Evolutionary conservation across 1,140 invertebrate genomes (phyloP).

Genomic region (Drosophila nikananu): DNA sequence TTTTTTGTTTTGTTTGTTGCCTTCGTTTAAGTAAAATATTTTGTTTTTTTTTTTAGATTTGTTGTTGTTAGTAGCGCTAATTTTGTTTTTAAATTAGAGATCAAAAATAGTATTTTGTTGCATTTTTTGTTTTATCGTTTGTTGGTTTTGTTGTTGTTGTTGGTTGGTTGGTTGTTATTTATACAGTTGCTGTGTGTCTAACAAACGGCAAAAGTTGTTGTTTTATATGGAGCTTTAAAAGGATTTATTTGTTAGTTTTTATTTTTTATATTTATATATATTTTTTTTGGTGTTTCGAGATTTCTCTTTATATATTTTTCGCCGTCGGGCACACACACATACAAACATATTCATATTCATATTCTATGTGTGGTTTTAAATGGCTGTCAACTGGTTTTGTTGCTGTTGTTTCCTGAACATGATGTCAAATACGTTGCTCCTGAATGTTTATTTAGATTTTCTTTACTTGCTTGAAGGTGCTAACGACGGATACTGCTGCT

Average conservation of each 20-base stretch:
- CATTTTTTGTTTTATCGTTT: constrained; percentile 52
- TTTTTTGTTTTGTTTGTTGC: constrained; percentile 13
- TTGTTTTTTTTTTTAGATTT: constrained; percentile 49
- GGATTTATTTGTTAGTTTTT: constrained; percentile 23
- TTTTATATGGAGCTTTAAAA: constrained; percentile 29
- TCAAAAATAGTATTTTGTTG: constrained; percentile 80
- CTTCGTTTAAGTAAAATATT: constrained; percentile 56
- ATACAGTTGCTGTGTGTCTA: constrained; percentile 31
- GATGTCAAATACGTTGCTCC: constrained; percentile 22
- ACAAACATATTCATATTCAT: background rate
- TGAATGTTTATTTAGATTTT: background rate
- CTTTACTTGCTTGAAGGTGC: constrained; percentile 2
- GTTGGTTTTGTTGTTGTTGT: constrained; percentile 29
- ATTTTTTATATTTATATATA: constrained; percentile 2
- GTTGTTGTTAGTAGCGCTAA: constrained; percentile 67
- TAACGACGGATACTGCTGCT: background rate
- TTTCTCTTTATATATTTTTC: constrained; percentile 23
- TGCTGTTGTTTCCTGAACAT: background rate
- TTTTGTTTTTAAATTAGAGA: constrained; percentile 75
- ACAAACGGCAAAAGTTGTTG: constrained; percentile 50
- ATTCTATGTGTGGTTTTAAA: background rate
- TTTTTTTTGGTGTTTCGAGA: constrained; percentile 52
- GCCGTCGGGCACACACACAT: background rate
- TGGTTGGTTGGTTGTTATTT: constrained; percentile 10
- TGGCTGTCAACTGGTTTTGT: background rate